These are phyloP conservation scores for Zygaena filipendulae DNA, from an alignment of 2,888 invertebrate species.

Conservation along the genomic window DNA sequence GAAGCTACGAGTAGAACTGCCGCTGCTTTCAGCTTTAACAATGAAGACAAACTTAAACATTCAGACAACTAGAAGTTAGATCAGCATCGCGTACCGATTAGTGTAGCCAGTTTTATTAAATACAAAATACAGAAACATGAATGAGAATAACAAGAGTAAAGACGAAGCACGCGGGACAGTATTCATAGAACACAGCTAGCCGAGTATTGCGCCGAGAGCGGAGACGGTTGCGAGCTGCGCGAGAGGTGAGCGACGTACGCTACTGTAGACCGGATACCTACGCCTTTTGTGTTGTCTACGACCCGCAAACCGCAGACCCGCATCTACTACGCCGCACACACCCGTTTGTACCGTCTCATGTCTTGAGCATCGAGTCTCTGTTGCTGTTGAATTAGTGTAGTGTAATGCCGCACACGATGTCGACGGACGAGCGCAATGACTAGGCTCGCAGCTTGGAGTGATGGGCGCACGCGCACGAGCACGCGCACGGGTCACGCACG, in stretches of 20 bases:
- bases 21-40: conserved; percentile 53
- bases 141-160: too few relatives aligned
- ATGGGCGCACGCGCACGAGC: conserved; percentile 34
- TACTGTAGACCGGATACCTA: conserved; percentile 16
- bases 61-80: too few relatives aligned
- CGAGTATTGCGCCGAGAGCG: conserved; percentile 6
- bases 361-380: conserved; percentile 60
- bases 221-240: conserved; percentile 16
- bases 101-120: too few relatives aligned
- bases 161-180: too few relatives aligned
- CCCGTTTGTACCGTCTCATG: conserved; percentile 55
- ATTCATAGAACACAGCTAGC: too few relatives aligned
- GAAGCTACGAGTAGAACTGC: conserved; percentile 43
- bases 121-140: too few relatives aligned
- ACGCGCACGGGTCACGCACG: too few relatives aligned
- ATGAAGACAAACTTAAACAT: too few relatives aligned
- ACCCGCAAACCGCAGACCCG: conserved; percentile 20
- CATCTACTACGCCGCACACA: conserved; percentile 26
- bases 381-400: conserved; percentile 64
- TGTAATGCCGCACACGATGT: conserved; percentile 57
- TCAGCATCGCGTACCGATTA: too few relatives aligned
- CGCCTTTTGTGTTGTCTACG: conserved; percentile 16
- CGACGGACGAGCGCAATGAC: conserved; percentile 44
- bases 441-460: conserved; percentile 54
- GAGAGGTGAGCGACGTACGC: conserved; percentile 22